phyloP scores from a whole-genome alignment of 2,113 vertebrate genomes.

The Rhinichthys klamathensis region DNA sequence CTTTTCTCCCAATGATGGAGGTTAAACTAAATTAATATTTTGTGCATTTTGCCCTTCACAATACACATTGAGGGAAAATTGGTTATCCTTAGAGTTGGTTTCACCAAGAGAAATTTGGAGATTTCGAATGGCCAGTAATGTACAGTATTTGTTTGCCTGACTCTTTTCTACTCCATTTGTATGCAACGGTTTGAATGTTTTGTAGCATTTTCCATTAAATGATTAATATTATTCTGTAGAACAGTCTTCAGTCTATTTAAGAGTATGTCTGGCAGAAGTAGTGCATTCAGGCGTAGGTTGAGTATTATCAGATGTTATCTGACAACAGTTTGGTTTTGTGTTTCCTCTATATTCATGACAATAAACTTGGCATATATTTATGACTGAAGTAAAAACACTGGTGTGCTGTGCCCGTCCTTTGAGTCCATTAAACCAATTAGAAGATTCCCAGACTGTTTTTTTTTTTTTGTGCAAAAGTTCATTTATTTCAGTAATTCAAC shows the following conservation, averaged over 20 bases:
- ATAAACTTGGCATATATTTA: slow-evolving; percentile 55
- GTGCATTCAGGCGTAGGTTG: neutral
- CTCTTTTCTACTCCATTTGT: slow-evolving; percentile 49
- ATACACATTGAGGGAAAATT: neutral
- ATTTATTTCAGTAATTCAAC: too few species aligned
- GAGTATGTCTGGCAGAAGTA: slow-evolving; percentile 50
- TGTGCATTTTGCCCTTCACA: neutral
- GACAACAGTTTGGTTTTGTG: slow-evolving; percentile 13
- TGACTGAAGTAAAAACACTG: slow-evolving; percentile 58
- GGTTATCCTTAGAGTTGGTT: neutral
- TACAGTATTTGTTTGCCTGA: slow-evolving; percentile 41
- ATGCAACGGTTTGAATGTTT: slow-evolving; percentile 60
- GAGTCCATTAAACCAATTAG: slow-evolving; percentile 57
- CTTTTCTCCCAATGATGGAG: neutral
- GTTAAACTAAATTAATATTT: slow-evolving; percentile 30
- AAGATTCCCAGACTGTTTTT: too few species aligned
- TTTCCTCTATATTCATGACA: slow-evolving; percentile 7
- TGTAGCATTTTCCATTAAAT: slow-evolving; percentile 63
- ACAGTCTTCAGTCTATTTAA: slow-evolving; percentile 56
- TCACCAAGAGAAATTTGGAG: slow-evolving; percentile 24
- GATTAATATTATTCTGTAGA: slow-evolving; percentile 56
- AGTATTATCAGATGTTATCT: slow-evolving; percentile 4
- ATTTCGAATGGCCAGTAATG: slow-evolving; percentile 67
- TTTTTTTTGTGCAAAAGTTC: too few species aligned
- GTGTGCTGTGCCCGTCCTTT: slow-evolving; percentile 64